These are phyloP conservation scores for Anoncus sp. DNA, from an alignment of 2,888 invertebrate genomes.

Conservation along the genomic window DNA sequence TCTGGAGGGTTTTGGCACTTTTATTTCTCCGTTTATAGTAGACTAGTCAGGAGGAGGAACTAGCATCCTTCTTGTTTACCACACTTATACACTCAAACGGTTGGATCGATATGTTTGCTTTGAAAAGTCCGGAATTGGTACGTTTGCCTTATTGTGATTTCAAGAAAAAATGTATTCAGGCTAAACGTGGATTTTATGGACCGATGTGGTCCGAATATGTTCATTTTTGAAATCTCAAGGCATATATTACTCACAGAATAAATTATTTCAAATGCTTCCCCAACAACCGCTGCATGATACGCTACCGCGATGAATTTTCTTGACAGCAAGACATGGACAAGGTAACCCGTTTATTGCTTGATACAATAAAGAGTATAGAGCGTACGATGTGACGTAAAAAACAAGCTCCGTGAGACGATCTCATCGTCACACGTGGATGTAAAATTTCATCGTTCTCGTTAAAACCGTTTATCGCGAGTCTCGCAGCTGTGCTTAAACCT, in stretches of 20 bases:
- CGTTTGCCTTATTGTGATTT: too few species aligned
- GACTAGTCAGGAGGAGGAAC: too few species aligned
- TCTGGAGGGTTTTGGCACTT: too few species aligned
- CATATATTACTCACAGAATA: background rate
- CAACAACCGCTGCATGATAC: background rate
- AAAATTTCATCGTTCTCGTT: conserved; percentile 56
- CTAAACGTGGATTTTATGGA: too few species aligned
- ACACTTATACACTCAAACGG: too few species aligned
- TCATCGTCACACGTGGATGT: conserved; percentile 16
- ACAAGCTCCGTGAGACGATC: conserved; percentile 15
- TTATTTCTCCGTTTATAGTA: too few species aligned
- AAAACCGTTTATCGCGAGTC: conserved; percentile 56
- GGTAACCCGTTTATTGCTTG: background rate
- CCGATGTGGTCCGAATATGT: too few species aligned
- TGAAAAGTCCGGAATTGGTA: too few species aligned
- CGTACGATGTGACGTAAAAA: background rate
- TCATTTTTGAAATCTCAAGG: too few species aligned
- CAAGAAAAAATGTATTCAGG: too few species aligned
- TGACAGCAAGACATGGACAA: background rate
- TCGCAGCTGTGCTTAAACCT: conserved; percentile 32
- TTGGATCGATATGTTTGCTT: too few species aligned
- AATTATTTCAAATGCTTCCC: background rate
- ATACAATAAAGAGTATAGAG: background rate
- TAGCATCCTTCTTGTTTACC: too few species aligned
- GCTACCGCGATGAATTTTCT: background rate